These are phyloP conservation scores for Crenuchus spilurus DNA, from an alignment of 2,797 vertebrate genomes.

Conservation along the genomic window DNA sequence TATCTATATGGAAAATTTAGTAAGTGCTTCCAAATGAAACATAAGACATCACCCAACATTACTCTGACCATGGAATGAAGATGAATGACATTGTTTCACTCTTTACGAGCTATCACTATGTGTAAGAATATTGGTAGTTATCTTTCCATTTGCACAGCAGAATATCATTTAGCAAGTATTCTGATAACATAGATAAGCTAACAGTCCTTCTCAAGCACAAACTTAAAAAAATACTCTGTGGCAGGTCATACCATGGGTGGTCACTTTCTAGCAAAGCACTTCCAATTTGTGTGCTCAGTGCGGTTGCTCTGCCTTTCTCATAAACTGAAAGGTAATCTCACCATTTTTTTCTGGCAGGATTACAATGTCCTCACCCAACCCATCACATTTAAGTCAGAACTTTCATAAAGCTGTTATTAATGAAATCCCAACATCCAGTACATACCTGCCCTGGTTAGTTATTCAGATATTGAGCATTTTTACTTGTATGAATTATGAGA, in stretches of 20 bases:
- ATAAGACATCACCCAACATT: too few species aligned
- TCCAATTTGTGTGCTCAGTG: conserved; percentile 32
- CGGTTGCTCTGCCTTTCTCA: conserved; percentile 12
- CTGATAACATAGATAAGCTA: conserved; percentile 27
- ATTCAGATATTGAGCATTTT: not conserved
- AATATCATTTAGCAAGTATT: conserved; percentile 2
- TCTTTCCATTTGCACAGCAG: conserved; percentile 19
- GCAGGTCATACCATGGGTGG: conserved; percentile 3
- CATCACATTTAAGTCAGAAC: not conserved
- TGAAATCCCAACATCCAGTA: not conserved
- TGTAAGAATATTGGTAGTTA: conserved; percentile 20
- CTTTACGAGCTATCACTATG: too few species aligned
- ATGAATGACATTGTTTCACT: too few species aligned
- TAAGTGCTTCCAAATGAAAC: too few species aligned
- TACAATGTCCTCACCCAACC: not conserved
- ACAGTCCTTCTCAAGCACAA: not conserved
- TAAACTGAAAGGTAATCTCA: not conserved
- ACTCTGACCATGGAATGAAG: too few species aligned
- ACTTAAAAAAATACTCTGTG: not conserved
- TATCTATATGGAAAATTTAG: too few species aligned
- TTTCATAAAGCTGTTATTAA: not conserved
- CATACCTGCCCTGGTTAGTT: not conserved
- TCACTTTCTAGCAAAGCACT: conserved; percentile 24
- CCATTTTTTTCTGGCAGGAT: not conserved
- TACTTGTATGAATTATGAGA: not conserved